phyloP scores from a whole-genome alignment of 2,888 invertebrate species.

The Hoplodrina blanda region DNA sequence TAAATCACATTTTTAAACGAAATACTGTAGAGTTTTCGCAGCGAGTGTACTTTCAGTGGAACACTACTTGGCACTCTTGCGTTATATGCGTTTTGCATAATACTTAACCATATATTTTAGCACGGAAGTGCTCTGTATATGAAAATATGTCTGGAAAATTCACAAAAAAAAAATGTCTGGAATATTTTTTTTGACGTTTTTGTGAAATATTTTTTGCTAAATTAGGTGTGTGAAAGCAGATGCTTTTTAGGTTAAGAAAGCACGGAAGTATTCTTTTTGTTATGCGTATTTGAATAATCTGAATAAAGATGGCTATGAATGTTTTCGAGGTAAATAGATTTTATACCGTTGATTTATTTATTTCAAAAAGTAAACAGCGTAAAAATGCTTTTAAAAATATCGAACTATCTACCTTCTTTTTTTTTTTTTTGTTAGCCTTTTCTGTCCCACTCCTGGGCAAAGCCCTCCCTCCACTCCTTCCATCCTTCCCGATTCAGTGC shows the following conservation, averaged over 20 bases:
- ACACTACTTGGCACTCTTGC: slow-evolving; percentile 79
- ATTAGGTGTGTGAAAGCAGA: slow-evolving; percentile 12
- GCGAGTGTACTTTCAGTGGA: slow-evolving; percentile 67
- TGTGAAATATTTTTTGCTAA: slow-evolving; percentile 30
- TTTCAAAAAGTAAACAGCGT: too few species aligned
- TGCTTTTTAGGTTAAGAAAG: slow-evolving; percentile 30
- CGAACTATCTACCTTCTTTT: too few species aligned
- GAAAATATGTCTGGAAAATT: slow-evolving; percentile 65
- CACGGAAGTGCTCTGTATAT: slow-evolving; percentile 66
- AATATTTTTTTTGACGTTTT: slow-evolving; percentile 34
- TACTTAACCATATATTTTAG: slow-evolving; percentile 74
- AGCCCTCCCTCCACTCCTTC: too few species aligned
- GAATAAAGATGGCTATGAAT: not conserved
- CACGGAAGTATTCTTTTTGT: not conserved
- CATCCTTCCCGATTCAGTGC: too few species aligned
- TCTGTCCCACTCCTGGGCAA: too few species aligned
- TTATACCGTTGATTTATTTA: too few species aligned
- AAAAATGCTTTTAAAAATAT: too few species aligned
- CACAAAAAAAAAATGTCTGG: slow-evolving; percentile 51
- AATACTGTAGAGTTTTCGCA: slow-evolving; percentile 62
- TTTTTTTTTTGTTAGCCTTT: too few species aligned
- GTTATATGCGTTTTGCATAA: slow-evolving; percentile 80
- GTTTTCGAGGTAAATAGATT: not conserved
- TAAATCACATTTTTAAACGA: slow-evolving; percentile 61
- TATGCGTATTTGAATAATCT: not conserved